Percentiles rank a stretch among this genome's conserved stretches.
These are phyloP conservation scores for Melipona beecheii DNA, from an alignment of 2,888 invertebrate genomes.

Conservation along the genomic window DNA sequence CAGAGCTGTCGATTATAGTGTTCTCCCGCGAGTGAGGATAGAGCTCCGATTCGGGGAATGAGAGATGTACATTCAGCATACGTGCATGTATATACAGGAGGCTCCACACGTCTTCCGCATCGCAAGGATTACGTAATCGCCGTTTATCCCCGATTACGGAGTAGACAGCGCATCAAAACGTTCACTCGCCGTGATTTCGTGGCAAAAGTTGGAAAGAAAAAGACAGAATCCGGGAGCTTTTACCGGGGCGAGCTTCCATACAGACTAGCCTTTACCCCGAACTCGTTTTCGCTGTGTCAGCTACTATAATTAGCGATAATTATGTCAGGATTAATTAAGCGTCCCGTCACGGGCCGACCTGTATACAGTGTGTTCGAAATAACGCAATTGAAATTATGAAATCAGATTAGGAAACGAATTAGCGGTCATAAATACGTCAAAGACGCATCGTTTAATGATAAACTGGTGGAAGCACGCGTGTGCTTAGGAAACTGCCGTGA, in stretches of 20 bases:
- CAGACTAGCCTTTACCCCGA: neutral
- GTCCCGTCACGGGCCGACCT: neutral
- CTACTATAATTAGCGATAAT: conserved; percentile 57
- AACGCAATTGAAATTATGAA: conserved; percentile 41
- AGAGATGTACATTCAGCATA: neutral
- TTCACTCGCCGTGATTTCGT: conserved; percentile 42
- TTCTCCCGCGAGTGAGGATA: neutral
- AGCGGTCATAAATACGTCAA: conserved; percentile 27
- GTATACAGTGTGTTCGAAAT: neutral
- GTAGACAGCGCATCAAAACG: conserved; percentile 59
- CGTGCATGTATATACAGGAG: conserved; percentile 6
- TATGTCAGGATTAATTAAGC: conserved; percentile 62
- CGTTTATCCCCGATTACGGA: conserved; percentile 69
- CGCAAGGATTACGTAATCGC: conserved; percentile 61
- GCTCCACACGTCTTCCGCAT: conserved; percentile 61
- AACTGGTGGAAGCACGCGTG: conserved; percentile 34
- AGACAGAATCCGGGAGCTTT: conserved; percentile 1
- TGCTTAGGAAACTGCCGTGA: neutral
- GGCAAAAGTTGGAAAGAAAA: neutral
- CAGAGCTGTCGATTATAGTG: conserved; percentile 3
- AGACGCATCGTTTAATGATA: conserved; percentile 51
- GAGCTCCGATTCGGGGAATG: neutral
- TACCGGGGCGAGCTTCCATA: neutral
- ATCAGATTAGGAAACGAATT: conserved; percentile 56
- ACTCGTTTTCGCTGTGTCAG: conserved; percentile 12